These are phyloP conservation scores for Sander lucioperca DNA, from an alignment of 2,113 vertebrate genomes.

Conservation along the genomic window DNA sequence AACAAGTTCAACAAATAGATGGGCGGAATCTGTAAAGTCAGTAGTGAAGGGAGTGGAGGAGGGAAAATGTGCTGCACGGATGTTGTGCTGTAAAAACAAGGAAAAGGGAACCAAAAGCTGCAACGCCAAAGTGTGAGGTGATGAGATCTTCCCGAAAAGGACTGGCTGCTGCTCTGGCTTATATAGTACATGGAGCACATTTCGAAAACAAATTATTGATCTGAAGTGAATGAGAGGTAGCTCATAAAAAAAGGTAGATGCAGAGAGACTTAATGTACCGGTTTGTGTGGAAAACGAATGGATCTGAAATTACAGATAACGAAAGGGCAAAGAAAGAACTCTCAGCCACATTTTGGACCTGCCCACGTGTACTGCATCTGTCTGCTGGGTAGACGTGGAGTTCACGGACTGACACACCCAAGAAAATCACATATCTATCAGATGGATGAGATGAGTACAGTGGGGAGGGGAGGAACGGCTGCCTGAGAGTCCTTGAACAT, in stretches of 20 bases:
- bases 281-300: constrained; percentile 1
- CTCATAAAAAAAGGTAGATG: not conserved
- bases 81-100: too few relatives aligned
- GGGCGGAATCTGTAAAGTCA: too few relatives aligned
- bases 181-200: too few relatives aligned
- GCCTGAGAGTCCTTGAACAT: not conserved
- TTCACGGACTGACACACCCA: not conserved
- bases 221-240: not conserved
- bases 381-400: not conserved
- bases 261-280: not conserved
- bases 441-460: not conserved
- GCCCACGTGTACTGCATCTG: not conserved
- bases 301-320: not conserved
- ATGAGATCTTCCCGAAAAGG: too few relatives aligned
- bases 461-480: not conserved
- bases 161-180: too few relatives aligned
- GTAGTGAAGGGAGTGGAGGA: too few relatives aligned
- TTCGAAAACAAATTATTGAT: not conserved
- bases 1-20: too few relatives aligned
- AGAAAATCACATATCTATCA: not conserved
- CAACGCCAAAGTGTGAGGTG: too few relatives aligned
- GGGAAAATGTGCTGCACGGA: too few relatives aligned
- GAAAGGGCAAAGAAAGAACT: not conserved
- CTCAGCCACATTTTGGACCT: not conserved
- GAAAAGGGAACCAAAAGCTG: too few relatives aligned